Evolutionary conservation across 2,888 invertebrate genomes (phyloP).

Genomic region (Andrena minutula): DNA sequence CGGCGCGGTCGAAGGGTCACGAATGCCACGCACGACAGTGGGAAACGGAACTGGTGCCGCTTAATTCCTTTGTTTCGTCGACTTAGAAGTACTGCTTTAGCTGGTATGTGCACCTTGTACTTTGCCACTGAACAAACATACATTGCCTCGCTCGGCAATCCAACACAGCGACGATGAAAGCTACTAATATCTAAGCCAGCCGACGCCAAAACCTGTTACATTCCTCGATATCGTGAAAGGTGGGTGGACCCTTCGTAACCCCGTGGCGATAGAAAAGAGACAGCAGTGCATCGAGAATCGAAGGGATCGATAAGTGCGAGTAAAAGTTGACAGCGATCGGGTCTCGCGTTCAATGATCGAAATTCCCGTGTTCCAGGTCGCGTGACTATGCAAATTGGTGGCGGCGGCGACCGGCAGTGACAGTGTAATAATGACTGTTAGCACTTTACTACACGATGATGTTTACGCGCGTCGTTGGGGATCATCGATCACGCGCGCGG

Average conservation of each 20-base stretch:
- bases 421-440: slow-evolving; percentile 66
- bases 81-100: too few relatives aligned
- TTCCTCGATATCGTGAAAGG: too few relatives aligned
- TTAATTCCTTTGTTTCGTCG: slow-evolving; percentile 1
- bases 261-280: not conserved
- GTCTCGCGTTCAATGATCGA: slow-evolving; percentile 50
- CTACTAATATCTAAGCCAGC: too few relatives aligned
- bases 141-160: not conserved
- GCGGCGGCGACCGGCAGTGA: slow-evolving; percentile 54
- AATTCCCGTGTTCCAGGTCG: slow-evolving; percentile 61
- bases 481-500: slow-evolving; percentile 56
- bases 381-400: slow-evolving; percentile 65
- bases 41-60: not conserved
- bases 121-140: not conserved
- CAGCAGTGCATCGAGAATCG: not conserved
- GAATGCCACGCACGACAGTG: slow-evolving; percentile 21
- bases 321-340: slow-evolving; percentile 44
- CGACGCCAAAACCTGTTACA: too few relatives aligned
- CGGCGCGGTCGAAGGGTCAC: slow-evolving; percentile 19
- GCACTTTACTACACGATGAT: slow-evolving; percentile 54
- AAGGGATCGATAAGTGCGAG: not conserved
- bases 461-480: slow-evolving; percentile 41
- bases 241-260: too few relatives aligned
- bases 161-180: too few relatives aligned
- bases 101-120: not conserved